phyloP scores from a whole-genome alignment of 2,113 vertebrate genomes.

The Syngnathoides biaculeatus region DNA sequence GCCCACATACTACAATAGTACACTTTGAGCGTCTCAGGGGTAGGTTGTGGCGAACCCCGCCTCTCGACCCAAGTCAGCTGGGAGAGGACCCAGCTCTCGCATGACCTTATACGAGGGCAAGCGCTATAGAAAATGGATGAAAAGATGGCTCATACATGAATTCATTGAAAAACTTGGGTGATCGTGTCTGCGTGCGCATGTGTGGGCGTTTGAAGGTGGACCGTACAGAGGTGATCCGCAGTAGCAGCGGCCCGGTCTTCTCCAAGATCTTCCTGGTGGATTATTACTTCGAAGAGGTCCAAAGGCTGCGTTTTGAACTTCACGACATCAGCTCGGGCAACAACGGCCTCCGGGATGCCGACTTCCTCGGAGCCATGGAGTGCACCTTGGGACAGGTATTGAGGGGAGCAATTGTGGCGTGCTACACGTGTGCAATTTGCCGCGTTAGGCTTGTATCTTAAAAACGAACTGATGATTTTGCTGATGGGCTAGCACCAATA shows the following conservation, averaged over 20 bases:
- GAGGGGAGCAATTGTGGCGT: background rate
- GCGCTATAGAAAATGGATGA: no score
- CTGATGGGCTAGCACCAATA: no score
- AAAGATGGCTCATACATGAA: no score
- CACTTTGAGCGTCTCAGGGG: no score
- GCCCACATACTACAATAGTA: no score
- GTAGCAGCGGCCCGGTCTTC: slow-evolving; percentile 89
- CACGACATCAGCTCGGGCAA: slow-evolving; percentile 95
- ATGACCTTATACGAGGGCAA: no score
- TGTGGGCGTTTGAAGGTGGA: slow-evolving; percentile 80
- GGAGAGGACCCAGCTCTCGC: no score
- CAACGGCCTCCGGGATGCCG: slow-evolving; percentile 92
- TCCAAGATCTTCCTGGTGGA: slow-evolving; percentile 96
- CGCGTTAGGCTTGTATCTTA: no score
- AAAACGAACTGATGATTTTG: no score
- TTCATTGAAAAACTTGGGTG: background rate
- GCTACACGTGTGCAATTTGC: background rate
- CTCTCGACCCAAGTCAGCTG: no score
- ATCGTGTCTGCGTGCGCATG: background rate
- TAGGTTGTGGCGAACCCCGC: no score
- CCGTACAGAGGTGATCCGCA: slow-evolving; percentile 94
- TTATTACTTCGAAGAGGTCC: slow-evolving; percentile 98
- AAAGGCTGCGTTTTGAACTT: slow-evolving; percentile 89
- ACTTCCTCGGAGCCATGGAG: slow-evolving; percentile 94
- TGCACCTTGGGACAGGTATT: slow-evolving; percentile 93